Base-by-base conservation (phyloP, 2,888 invertebrate species). In the Lucinisca nassula region DNA sequence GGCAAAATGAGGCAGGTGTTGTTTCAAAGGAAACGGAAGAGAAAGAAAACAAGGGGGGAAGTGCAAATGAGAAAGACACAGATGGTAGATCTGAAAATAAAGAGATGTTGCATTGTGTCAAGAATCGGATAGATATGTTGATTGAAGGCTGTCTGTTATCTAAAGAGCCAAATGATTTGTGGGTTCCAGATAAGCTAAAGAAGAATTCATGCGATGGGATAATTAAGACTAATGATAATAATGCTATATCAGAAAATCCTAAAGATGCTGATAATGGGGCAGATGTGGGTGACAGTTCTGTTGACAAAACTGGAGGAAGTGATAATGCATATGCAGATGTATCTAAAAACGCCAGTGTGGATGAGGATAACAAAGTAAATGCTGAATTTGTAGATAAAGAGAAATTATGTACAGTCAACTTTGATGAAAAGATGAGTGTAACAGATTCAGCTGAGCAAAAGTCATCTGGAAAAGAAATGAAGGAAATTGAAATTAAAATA, bases 121-220 rank as follows among this genome's bases (percentile, higher is more conserved):
- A 91, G 75, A 90, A 89, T 10, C 84, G 90, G 27, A 91, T 92
- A 79, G 92, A 92, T 84, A 90, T 88, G 79, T 84, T 92, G 32
- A 92, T 92, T 27, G 92, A 92, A 79, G 90, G 90, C 30, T 92
- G 90, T 61, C 76, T 92, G 72, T 86, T 88, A 61, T 79, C 84
- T 8, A 87, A 86, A 32, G 88, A 88, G 17, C 35, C 27, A 0
- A 51, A 2, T 38, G 35, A 45, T 38, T 74, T 79, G 17, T 37
- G 40, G 27, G 79, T 55, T 21, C 49, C 37, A 58, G 70, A 38
- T 37, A 30, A 35, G 3, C n/a, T 35, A 37, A 78, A 84, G 37
- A 55, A 40, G 24, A n/a, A 1, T 14, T 38, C 67, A 30, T 8
- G n/a, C 70, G 82, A 79, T 55, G 32, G 38, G 12, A 58, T 21